Evolutionary conservation across 1,140 invertebrate genomes (phyloP).

Genomic region (Trichonephila clavipes): DNA sequence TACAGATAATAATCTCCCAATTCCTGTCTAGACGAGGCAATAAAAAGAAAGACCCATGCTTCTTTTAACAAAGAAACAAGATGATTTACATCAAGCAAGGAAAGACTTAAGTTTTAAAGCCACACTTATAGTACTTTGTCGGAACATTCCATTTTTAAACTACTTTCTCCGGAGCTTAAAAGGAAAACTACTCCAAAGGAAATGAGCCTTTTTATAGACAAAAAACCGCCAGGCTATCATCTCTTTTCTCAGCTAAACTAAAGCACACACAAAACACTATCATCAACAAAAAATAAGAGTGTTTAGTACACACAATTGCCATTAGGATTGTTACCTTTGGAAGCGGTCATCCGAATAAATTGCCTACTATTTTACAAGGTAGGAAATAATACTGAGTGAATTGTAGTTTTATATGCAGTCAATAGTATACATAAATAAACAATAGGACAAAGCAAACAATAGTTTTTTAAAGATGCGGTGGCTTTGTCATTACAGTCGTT

Average conservation of each 20-base stretch:
- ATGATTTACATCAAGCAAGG: not conserved
- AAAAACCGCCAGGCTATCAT: not conserved
- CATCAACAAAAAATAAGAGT: not conserved
- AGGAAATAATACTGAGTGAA: not conserved
- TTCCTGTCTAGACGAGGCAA: not conserved
- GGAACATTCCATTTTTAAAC: not conserved
- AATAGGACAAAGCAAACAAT: not conserved
- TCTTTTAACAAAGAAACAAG: not conserved
- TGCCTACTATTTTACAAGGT: not conserved
- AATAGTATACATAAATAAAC: not conserved
- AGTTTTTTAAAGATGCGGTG: not conserved
- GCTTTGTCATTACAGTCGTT: not conserved
- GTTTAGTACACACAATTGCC: not conserved
- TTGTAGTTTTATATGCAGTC: conserved; percentile 1
- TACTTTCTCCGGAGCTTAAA: not conserved
- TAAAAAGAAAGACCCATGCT: not conserved
- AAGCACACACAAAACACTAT: not conserved
- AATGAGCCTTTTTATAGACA: not conserved
- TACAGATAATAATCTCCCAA: not conserved
- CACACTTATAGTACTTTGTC: not conserved
- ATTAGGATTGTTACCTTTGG: not conserved
- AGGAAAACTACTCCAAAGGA: not conserved
- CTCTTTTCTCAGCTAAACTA: not conserved
- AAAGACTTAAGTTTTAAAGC: not conserved
- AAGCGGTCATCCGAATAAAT: conserved; percentile 13